Evolutionary conservation across 2,113 vertebrate genomes (phyloP), one percentile per base, ranked within the genome.

Genomic region (Macrotus californicus): DNA sequence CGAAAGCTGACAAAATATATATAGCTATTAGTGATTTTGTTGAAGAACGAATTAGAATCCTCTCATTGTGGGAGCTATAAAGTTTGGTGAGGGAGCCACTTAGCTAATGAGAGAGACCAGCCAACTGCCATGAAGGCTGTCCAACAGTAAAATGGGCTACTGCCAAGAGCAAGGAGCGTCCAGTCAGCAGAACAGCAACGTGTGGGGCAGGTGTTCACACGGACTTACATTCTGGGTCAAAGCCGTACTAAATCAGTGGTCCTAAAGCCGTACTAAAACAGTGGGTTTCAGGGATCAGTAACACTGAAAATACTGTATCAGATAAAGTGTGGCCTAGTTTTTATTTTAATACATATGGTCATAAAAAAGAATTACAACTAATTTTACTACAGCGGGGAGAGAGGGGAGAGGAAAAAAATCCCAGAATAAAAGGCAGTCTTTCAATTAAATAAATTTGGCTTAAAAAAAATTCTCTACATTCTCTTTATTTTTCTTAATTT

Each of bases 391-490:
- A 22, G 89, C 64, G 64, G 3, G 22, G 3, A 13, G 18, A 15
- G 26, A 31, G 29, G 6, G 9, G 34, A 29, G 16, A 10, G 39
- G 12, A 6, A 54, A 3, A 56, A 72, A 75, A 43, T 39, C 31
- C 50, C 5, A 76, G 31, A 83, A 94, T 81, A 96, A 93, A 94
- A 93, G 3, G 54, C 4, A 89, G 29, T 41, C 81, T 77, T 91
- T 93, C 69, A 36, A 87, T 87, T 92, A 72, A 79, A 84, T 64
- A 83, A 19, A 83, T 43, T 43, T 46, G 56, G 56, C 48, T 41
- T 75, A 21, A 50, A 69, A 93, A 94, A 89, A 66, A 15, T 1
- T 56, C 46, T 70, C 11, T 70, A n/a, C 5, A 59, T 24, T 94
- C 31, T 81, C 36, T 94, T 70, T 46, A 75, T 80, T 94, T 80